phyloP scores from a whole-genome alignment of 2,888 invertebrate genomes.

The Ectemnius continuus region DNA sequence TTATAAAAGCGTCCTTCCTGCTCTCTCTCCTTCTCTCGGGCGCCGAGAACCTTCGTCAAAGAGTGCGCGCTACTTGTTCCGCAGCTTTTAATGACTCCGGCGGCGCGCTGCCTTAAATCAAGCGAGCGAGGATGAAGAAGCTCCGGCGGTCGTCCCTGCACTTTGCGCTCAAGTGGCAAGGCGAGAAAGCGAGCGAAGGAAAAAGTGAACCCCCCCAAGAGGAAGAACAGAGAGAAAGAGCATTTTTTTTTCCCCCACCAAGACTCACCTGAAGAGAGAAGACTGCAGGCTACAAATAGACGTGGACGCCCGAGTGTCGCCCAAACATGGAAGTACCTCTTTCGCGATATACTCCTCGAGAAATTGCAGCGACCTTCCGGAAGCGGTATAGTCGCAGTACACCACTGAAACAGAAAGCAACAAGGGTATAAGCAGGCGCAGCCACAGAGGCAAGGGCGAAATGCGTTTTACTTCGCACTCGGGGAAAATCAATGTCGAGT shows the following conservation, averaged over 20 bases:
- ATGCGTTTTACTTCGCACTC: background rate
- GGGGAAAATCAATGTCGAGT: background rate
- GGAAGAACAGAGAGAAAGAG: background rate
- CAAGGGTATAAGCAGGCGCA: too few species aligned
- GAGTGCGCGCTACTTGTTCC: too few species aligned
- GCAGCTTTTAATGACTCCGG: too few species aligned
- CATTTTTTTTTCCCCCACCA: background rate
- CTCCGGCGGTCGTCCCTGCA: too few species aligned
- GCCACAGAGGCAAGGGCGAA: background rate
- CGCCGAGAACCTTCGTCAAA: too few species aligned
- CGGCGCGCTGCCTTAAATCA: too few species aligned
- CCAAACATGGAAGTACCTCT: constrained; percentile 90
- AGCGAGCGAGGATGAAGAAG: too few species aligned
- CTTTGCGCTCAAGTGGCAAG: too few species aligned
- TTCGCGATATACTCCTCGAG: constrained; percentile 90
- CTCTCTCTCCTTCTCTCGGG: too few species aligned
- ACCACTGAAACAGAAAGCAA: constrained; percentile 82
- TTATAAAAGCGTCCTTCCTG: too few species aligned
- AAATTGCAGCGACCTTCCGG: constrained; percentile 89
- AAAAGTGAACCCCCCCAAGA: background rate
- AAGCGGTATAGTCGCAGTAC: constrained; percentile 93
- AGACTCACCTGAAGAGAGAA: constrained; percentile 87
- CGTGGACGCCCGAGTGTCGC: constrained; percentile 90
- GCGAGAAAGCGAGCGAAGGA: background rate
- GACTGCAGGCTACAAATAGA: constrained; percentile 93